phyloP scores from a whole-genome alignment of 1,140 invertebrate species.

The Latrodectus geometricus region DNA sequence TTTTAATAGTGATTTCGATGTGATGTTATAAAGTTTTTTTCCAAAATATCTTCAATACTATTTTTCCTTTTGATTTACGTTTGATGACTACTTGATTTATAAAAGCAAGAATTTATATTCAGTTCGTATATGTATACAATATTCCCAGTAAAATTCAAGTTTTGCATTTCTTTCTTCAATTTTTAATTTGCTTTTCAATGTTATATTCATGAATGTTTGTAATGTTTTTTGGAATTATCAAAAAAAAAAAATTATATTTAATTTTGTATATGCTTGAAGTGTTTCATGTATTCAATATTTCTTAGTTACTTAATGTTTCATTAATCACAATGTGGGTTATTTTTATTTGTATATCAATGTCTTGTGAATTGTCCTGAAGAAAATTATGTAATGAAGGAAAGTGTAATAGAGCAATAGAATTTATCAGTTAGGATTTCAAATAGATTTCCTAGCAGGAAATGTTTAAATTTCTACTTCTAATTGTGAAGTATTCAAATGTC shows the following conservation, averaged over 20 bases:
- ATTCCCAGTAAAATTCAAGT: too few species aligned
- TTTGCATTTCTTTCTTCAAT: too few species aligned
- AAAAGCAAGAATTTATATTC: too few species aligned
- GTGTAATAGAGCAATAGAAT: slow-evolving; percentile 59
- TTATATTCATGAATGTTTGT: too few species aligned
- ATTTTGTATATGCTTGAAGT: background rate
- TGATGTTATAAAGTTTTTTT: too few species aligned
- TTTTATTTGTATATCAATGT: background rate
- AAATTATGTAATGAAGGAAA: slow-evolving; percentile 29
- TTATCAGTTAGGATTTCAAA: slow-evolving; percentile 16
- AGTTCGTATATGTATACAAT: too few species aligned
- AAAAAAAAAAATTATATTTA: background rate
- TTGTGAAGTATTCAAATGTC: slow-evolving; percentile 45
- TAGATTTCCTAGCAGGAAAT: slow-evolving; percentile 36
- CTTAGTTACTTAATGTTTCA: background rate
- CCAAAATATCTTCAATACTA: too few species aligned
- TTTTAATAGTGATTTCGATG: too few species aligned
- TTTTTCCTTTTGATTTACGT: too few species aligned
- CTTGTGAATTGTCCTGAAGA: slow-evolving; percentile 8
- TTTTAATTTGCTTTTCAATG: too few species aligned
- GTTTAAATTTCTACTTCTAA: slow-evolving; percentile 38
- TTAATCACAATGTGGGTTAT: background rate
- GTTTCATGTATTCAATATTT: background rate
- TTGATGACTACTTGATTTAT: too few species aligned
- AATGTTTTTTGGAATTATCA: too few species aligned